These are phyloP conservation scores for Sminthurinus aureus DNA, from an alignment of 2,888 invertebrate species.

Conservation along the genomic window DNA sequence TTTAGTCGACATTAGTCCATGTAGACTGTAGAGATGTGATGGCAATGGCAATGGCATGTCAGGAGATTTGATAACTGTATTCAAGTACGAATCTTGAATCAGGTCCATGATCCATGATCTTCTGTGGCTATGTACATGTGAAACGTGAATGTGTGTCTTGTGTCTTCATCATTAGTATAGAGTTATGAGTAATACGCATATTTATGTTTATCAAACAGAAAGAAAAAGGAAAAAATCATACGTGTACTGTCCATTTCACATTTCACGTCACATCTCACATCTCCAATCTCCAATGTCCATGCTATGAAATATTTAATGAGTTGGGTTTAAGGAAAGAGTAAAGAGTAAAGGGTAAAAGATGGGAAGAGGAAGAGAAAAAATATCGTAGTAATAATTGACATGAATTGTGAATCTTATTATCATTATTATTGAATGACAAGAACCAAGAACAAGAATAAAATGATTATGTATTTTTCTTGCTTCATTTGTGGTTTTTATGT, in stretches of 20 bases:
- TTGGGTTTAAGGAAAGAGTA: not conserved
- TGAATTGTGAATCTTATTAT: not conserved
- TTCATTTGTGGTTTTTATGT: not conserved
- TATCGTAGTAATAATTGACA: not conserved
- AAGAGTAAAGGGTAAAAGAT: not conserved
- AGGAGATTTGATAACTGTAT: not conserved
- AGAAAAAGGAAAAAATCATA: not conserved
- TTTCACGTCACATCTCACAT: no score
- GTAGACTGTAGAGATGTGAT: not conserved
- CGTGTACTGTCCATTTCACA: not conserved
- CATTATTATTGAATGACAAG: not conserved
- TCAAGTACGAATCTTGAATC: not conserved
- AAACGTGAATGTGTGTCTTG: no score
- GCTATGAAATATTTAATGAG: slow-evolving; percentile 17
- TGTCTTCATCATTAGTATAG: not conserved
- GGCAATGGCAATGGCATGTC: not conserved
- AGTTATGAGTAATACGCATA: not conserved
- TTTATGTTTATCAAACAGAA: no score
- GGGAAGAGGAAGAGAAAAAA: not conserved
- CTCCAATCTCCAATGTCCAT: not conserved
- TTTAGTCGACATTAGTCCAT: not conserved
- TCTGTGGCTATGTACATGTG: no score
- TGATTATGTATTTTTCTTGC: slow-evolving; percentile 9
- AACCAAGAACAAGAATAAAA: not conserved
- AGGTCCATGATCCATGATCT: no score